Evolutionary conservation across 1,140 invertebrate species (phyloP).

Genomic region (Drosophila sproati): DNA sequence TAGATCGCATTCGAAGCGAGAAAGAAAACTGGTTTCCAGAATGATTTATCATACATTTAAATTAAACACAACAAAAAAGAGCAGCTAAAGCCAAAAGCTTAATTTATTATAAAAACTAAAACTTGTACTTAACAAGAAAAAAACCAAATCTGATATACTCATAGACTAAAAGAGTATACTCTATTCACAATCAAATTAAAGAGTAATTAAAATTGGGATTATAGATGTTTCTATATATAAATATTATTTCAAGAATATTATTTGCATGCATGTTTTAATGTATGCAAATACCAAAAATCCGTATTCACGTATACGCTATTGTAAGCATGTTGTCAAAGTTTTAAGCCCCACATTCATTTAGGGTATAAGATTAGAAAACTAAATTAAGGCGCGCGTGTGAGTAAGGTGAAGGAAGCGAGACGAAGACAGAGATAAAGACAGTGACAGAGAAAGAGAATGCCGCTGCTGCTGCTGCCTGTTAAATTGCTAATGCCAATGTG

Average conservation of each 20-base stretch:
- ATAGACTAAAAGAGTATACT: conserved; percentile 26
- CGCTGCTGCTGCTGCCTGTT: conserved; percentile 52
- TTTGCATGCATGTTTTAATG: neutral
- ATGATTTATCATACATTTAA: conserved; percentile 83
- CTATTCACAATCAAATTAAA: conserved; percentile 7
- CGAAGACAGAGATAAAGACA: too few species aligned
- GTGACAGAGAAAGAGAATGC: conserved; percentile 51
- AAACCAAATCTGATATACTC: conserved; percentile 3
- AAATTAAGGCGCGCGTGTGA: conserved; percentile 69
- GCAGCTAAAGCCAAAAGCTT: conserved; percentile 66
- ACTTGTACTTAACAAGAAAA: conserved; percentile 68
- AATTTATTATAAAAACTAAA: conserved; percentile 81
- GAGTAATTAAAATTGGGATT: neutral
- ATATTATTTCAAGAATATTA: neutral
- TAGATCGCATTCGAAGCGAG: conserved; percentile 48
- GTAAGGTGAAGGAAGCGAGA: conserved; percentile 55
- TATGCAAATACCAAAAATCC: neutral
- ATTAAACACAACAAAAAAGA: conserved; percentile 73
- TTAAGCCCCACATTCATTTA: neutral
- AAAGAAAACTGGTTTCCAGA: conserved; percentile 71
- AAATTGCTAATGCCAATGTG: conserved; percentile 50
- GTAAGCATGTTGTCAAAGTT: neutral
- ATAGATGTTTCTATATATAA: neutral
- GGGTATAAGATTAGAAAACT: conserved; percentile 54
- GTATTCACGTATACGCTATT: neutral